These are phyloP conservation scores for Bradypus variegatus DNA, from an alignment of 2,797 vertebrate species.

Conservation along the genomic window DNA sequence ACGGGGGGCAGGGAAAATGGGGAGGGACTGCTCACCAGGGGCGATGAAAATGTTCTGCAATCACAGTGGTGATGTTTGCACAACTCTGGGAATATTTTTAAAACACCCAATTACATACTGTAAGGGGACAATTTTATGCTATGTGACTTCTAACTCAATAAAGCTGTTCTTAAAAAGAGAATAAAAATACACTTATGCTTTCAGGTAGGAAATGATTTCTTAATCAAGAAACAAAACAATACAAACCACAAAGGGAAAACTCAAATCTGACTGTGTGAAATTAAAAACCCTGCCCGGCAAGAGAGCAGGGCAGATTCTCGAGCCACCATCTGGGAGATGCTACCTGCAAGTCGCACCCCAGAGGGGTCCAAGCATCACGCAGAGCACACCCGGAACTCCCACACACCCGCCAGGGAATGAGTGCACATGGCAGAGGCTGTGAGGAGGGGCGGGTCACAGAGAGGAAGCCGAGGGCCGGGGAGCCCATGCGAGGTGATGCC, in stretches of 20 bases:
- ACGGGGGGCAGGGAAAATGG: too few species aligned
- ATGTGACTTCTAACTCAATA: neutral
- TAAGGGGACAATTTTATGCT: neutral
- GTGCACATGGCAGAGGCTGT: neutral
- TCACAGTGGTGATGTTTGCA: neutral
- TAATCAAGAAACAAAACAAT: neutral
- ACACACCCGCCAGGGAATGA: neutral
- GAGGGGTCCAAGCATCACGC: rapidly evolving
- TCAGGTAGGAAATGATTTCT: neutral
- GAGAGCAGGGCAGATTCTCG: too few species aligned
- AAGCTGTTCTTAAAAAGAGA: neutral
- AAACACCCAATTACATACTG: neutral
- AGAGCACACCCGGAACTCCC: neutral
- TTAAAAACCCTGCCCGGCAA: neutral
- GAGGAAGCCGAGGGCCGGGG: neutral
- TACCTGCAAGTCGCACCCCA: too few species aligned
- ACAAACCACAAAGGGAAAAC: neutral
- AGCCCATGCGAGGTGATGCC: too few species aligned
- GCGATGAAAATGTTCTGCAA: neutral
- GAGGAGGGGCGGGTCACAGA: neutral
- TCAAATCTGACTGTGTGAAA: neutral
- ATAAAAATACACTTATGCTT: neutral
- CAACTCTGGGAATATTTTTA: neutral
- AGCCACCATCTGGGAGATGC: neutral
- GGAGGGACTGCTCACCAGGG: too few species aligned